Base-by-base conservation (phyloP, 2,797 vertebrate species). In the Menidia menidia region DNA sequence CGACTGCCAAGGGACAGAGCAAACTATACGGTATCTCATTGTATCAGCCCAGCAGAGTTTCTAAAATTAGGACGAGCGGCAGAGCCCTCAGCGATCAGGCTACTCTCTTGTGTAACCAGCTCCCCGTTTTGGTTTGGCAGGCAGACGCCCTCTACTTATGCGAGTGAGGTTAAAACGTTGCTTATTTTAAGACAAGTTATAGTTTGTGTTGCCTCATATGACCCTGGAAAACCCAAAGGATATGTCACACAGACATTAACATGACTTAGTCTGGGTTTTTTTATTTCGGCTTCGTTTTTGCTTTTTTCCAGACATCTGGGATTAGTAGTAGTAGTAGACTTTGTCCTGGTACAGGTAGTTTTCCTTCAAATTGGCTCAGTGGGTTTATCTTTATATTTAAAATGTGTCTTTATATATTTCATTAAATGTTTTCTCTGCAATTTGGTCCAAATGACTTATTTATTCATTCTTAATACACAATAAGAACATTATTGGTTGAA, bases 1-100 rank as follows among this genome's bases (percentile, higher is more conserved):
- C 15, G 5, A 11, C 30, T 35, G 30, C 42, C 52, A 54, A 45
- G 43, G 54, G 12, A 35, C 52, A 55, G 18, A 45, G 14, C 16
- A 19, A 4, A 35, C 62, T 54, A 33, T 31, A 64, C 18, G 30
- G 30, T n/a, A 43, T 11, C 18, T 25, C 54, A 41, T n/a, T 18
- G n/a, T n/a, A 48, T n/a, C 50, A 30, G 14, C 18, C 12, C 50
- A 52, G 50, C 25, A 52, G 35, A 39, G 50, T 52, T 30, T 52
- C 19, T 52, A 52, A 52, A 52, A 30, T 52, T 52, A 31, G 19
- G 5, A 51, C 1, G 48, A 13, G 19, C 5, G 4, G 50, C 50
- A 30, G 50, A 52, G 50, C 50, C 50, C 18, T 52, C 50, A 30
- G 50, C 50, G 35, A 39, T 51, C 47, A 39, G 60, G 50, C 50